A percentile compares a stretch with the other conserved stretches of the same genome.
phyloP scores from a whole-genome alignment of 1,140 invertebrate genomes.

The Lasioglossum albipes region DNA sequence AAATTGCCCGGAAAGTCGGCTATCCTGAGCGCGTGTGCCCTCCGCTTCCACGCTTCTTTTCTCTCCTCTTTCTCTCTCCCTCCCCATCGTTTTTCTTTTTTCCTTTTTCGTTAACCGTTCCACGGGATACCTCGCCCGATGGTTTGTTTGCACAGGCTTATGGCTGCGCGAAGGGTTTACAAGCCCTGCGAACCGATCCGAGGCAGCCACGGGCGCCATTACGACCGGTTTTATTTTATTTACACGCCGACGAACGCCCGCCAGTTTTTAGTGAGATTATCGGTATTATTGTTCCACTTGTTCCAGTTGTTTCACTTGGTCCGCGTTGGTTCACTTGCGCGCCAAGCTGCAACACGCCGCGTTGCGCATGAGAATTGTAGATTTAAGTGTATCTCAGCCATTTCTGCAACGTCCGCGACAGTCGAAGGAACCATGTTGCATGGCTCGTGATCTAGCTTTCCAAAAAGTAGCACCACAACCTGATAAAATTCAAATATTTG shows the following conservation, averaged over 20 bases:
- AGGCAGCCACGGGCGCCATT: background rate
- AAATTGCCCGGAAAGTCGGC: constrained; percentile 69
- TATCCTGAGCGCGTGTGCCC: constrained; percentile 45
- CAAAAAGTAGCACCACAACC: too few species aligned
- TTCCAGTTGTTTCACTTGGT: too few species aligned
- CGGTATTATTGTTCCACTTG: background rate
- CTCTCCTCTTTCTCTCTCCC: background rate
- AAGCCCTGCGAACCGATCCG: background rate
- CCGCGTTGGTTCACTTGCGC: too few species aligned
- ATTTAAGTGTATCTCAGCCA: too few species aligned
- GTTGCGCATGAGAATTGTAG: too few species aligned
- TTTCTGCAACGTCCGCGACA: too few species aligned
- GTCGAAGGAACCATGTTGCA: too few species aligned
- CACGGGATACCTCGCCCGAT: constrained; percentile 23
- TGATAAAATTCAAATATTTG: too few species aligned
- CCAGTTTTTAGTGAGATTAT: too few species aligned
- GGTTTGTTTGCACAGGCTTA: constrained; percentile 48
- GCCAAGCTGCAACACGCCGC: too few species aligned
- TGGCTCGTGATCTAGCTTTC: too few species aligned
- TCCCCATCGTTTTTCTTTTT: background rate
- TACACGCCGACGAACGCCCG: background rate
- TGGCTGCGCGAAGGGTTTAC: constrained; percentile 14
- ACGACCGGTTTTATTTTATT: background rate
- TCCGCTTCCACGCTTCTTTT: background rate
- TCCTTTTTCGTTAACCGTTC: background rate